Evolutionary conservation across 1,140 invertebrate species (phyloP).

Genomic region (Panonychus citri): DNA sequence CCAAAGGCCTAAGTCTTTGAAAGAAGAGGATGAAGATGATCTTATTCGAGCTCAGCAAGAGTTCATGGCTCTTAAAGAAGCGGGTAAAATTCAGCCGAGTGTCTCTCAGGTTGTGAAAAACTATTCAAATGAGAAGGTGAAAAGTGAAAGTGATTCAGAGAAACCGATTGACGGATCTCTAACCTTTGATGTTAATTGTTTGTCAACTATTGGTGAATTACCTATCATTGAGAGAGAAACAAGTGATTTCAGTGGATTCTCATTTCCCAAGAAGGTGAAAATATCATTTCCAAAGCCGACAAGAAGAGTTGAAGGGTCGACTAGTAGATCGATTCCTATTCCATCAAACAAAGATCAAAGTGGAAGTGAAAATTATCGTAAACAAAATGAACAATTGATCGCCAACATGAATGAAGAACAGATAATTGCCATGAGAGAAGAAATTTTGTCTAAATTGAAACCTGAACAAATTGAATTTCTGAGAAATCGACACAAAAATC

Average conservation of each 20-base stretch:
- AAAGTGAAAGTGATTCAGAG: neutral
- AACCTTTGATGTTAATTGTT: neutral
- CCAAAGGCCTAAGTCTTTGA: neutral
- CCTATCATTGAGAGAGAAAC: constrained; percentile 2
- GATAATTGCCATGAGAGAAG: constrained; percentile 2
- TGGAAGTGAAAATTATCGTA: constrained; percentile 5
- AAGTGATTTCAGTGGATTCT: neutral
- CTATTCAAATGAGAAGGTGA: neutral
- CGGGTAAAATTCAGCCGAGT: neutral
- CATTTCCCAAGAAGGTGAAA: neutral
- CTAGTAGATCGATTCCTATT: neutral
- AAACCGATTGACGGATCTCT: neutral
- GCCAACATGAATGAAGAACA: constrained; percentile 8
- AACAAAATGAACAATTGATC: constrained; percentile 7
- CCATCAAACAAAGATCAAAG: neutral
- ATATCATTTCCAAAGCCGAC: constrained; percentile 1
- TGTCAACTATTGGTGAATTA: neutral
- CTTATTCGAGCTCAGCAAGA: constrained; percentile 5
- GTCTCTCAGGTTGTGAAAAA: neutral
- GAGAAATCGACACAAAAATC: neutral
- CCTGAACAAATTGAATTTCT: constrained; percentile 4
- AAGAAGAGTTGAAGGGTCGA: neutral
- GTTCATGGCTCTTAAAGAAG: constrained; percentile 4
- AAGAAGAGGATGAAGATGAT: constrained; percentile 6
- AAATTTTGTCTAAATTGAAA: constrained; percentile 2